Evolutionary conservation across 2,113 vertebrate genomes (phyloP), one percentile per base, ranked within the genome.

Genomic region (Protomyctophum bolini): DNA sequence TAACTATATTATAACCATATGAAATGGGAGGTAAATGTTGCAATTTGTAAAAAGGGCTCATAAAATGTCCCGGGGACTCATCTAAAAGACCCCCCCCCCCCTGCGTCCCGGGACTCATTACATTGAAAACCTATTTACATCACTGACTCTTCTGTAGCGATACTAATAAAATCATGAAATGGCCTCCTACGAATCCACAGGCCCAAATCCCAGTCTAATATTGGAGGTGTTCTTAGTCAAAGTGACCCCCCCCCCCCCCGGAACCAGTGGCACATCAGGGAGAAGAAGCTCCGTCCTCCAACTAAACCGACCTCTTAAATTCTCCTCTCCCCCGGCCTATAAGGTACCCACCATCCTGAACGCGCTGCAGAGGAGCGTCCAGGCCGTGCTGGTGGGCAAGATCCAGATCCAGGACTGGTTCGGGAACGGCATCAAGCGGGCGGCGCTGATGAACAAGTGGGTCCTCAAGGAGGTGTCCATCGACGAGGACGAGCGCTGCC

Each of bases 371-470:
- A 93, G 98, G 85, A 99, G 97, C 58, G 97, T 99, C 2, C 98
- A 99, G 84, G 98, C 98, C 2, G 97, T 99, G 76, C 91, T 99
- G 76, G 98, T 99, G 75, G 98, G 98, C 60, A 99, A 99, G 90
- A 97, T 98, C 79, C 97, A 99, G 90, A 98, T 99, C 89, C 98
- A 99, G 84, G 98, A 99, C 83, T 99, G 98, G 98, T 98, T 99
- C 83, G 97, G 97, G 75, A 99, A 96, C 73, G 98, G 98, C 55
- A 98, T 99, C 92, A 99, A 99, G 91, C 96, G 95, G 68, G 97
- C 95, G 54, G 96, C 98, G 70, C 93, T 99, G 77, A 98, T 99
- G 97, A 98, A 98, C 91, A 99, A 97, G 82, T 99, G 97, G 97
- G 88, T 94, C 49, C 86, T 99, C 81, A 97, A 97, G 84, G 98